Percentiles rank a stretch among this genome's conserved stretches.
phyloP scores from a whole-genome alignment of 2,888 invertebrate genomes.

The Hedya salicella region DNA sequence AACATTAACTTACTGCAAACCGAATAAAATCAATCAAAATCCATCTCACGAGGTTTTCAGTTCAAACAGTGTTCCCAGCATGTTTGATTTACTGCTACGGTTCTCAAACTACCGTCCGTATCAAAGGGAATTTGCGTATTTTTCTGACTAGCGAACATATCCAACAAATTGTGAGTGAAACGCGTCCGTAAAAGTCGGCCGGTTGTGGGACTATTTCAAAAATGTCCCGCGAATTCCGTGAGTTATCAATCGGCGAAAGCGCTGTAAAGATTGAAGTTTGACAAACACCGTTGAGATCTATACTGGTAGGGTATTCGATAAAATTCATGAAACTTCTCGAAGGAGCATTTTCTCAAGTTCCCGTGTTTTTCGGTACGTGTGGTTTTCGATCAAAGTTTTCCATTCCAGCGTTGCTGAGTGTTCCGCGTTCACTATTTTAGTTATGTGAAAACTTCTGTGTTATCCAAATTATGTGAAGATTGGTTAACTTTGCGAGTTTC shows the following conservation, averaged over 20 bases:
- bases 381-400: conserved; percentile 81
- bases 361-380: conserved; percentile 69
- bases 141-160: conserved; percentile 19
- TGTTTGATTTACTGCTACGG: conserved; percentile 64
- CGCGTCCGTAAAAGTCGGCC: conserved; percentile 15
- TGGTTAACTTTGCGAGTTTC: neutral
- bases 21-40: conserved; percentile 76
- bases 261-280: conserved; percentile 32
- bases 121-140: conserved; percentile 29
- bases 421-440: conserved; percentile 29
- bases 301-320: conserved; percentile 73
- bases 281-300: conserved; percentile 37
- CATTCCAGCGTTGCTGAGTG: conserved; percentile 64
- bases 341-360: conserved; percentile 69
- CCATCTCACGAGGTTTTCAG: conserved; percentile 67
- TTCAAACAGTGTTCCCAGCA: conserved; percentile 70
- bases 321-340: conserved; percentile 68
- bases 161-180: conserved; percentile 5
- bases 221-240: conserved; percentile 3
- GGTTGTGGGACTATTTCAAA: neutral
- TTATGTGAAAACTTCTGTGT: conserved; percentile 10
- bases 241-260: conserved; percentile 11
- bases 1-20: conserved; percentile 43
- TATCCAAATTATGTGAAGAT: conserved; percentile 13
- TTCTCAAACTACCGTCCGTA: conserved; percentile 37